phyloP scores from a whole-genome alignment of 2,113 vertebrate species.

The Anser cygnoides region DNA sequence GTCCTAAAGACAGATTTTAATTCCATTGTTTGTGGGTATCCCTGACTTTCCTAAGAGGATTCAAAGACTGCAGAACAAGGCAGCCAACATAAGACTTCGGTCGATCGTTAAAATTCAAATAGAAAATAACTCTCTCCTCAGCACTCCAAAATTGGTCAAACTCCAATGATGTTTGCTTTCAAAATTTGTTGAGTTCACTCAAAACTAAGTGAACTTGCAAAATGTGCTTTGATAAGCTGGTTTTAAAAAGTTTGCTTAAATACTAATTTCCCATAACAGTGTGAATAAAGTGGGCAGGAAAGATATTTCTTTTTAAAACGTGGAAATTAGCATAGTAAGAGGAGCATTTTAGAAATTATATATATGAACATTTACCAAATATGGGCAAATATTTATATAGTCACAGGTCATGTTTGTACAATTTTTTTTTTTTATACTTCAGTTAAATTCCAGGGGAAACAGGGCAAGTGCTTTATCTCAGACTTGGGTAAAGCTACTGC shows the following conservation, averaged over 20 bases:
- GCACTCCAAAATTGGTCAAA: neutral
- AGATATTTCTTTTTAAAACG: neutral
- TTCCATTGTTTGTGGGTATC: conserved; percentile 80
- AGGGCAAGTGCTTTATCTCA: neutral
- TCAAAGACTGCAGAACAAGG: conserved; percentile 70
- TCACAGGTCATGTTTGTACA: neutral
- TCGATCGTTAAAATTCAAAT: conserved; percentile 63
- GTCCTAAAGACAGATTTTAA: conserved; percentile 78
- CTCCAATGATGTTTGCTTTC: conserved; percentile 5
- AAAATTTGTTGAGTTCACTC: conserved; percentile 19
- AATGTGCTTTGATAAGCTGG: neutral
- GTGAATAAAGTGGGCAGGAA: neutral
- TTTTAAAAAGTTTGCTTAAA: neutral
- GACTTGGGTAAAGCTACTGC: neutral
- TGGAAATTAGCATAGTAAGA: neutral
- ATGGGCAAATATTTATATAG: conserved; percentile 46
- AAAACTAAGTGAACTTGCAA: conserved; percentile 20
- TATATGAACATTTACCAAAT: conserved; percentile 19
- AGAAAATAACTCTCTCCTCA: neutral
- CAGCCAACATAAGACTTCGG: conserved; percentile 45
- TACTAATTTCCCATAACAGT: neutral
- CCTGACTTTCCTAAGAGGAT: conserved; percentile 78
- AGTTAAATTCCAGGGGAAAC: conserved; percentile 45
- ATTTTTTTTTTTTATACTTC: neutral
- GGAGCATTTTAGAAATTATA: conserved; percentile 19